phyloP scores from a whole-genome alignment of 1,140 invertebrate genomes.

The Nephotettix cincticeps region DNA sequence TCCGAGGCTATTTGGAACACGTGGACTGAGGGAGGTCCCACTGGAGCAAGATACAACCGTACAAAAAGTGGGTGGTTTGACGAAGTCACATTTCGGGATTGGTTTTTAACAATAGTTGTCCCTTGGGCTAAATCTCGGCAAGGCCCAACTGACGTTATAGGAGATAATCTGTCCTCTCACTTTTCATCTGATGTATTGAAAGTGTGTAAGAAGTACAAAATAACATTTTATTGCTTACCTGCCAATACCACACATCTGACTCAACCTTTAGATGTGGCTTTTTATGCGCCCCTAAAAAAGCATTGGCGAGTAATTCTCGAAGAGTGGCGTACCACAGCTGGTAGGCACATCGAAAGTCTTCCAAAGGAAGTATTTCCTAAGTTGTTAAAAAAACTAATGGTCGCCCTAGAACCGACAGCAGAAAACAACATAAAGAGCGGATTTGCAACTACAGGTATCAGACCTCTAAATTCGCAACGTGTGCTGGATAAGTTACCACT shows the following conservation, averaged over 20 bases:
- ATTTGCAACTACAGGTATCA: conserved; percentile 5
- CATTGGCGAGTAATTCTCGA: conserved; percentile 46
- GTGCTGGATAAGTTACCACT: conserved; percentile 6
- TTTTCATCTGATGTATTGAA: conserved; percentile 42
- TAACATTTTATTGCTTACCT: conserved; percentile 47
- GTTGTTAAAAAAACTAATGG: background rate
- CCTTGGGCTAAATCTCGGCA: conserved; percentile 35
- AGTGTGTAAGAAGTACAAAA: conserved; percentile 44
- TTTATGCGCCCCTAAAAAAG: conserved; percentile 45
- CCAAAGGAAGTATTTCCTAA: conserved; percentile 18
- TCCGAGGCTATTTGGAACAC: conserved; percentile 43
- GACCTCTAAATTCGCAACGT: background rate
- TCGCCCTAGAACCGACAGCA: background rate
- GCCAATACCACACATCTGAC: conserved; percentile 48
- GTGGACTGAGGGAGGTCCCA: conserved; percentile 45
- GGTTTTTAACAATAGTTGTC: conserved; percentile 41
- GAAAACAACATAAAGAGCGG: background rate
- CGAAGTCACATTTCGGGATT: conserved; percentile 44
- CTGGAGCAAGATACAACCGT: conserved; percentile 44
- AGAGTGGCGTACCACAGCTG: conserved; percentile 38
- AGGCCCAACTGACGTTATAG: conserved; percentile 39
- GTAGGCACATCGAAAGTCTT: conserved; percentile 1
- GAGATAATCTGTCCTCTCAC: conserved; percentile 49
- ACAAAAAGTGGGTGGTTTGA: conserved; percentile 46
- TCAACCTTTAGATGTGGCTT: conserved; percentile 50